A percentile compares a stretch with the other conserved stretches of the same genome.
phyloP scores from a whole-genome alignment of 2,797 vertebrate genomes.

The Myotis findleyi region DNA sequence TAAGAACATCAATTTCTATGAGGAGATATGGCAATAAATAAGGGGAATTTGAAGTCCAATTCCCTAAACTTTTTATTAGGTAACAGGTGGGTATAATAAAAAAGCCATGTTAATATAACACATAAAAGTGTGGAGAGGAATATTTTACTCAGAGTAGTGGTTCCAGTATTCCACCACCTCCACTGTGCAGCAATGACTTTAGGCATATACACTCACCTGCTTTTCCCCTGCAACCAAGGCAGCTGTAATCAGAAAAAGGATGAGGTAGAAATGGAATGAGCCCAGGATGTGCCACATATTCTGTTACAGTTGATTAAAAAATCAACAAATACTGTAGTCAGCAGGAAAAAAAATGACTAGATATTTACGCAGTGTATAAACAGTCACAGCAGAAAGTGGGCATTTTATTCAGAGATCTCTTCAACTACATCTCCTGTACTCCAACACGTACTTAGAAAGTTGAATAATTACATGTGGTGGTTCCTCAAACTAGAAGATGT shows the following conservation, averaged over 20 bases:
- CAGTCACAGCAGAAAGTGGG: neutral
- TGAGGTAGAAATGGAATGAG: neutral
- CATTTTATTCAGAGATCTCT: neutral
- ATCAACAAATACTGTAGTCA: neutral
- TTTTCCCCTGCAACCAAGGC: neutral
- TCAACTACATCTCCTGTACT: neutral
- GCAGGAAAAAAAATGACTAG: neutral
- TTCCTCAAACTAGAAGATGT: neutral
- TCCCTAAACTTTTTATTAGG: neutral
- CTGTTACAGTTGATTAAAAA: slow-evolving; percentile 14
- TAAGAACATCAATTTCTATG: neutral
- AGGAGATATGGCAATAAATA: neutral
- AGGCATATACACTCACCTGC: neutral
- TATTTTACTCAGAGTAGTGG: neutral
- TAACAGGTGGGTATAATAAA: neutral
- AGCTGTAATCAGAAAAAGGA: slow-evolving; percentile 13
- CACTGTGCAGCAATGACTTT: neutral
- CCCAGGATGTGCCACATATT: neutral
- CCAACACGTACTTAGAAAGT: slow-evolving; percentile 10
- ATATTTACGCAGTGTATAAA: neutral
- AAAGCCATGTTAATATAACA: neutral
- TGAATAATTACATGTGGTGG: neutral
- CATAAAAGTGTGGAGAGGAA: neutral
- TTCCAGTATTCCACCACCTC: neutral
- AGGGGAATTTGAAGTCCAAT: neutral